These are phyloP conservation scores for Montipora capitata DNA, from an alignment of 92 coral and sea anemone species.

Conservation along the genomic window DNA sequence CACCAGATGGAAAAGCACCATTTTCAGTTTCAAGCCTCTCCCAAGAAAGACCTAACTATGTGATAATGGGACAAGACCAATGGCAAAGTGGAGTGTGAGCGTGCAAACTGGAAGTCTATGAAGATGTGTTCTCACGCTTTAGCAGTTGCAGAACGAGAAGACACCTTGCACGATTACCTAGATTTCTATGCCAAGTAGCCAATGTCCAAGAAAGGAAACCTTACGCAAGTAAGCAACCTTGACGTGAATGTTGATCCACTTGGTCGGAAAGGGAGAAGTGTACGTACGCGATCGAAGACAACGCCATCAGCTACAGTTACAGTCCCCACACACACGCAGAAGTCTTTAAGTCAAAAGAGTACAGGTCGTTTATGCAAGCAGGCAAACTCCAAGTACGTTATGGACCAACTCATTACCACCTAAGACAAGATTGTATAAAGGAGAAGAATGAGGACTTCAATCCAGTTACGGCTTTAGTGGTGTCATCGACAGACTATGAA, in stretches of 20 bases:
- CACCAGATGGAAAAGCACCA: not conserved
- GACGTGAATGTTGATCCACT: not conserved
- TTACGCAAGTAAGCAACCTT: not conserved
- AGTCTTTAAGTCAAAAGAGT: constrained; percentile 23
- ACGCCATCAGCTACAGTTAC: constrained; percentile 1
- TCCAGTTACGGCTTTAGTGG: not conserved
- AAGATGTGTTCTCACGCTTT: constrained; percentile 32
- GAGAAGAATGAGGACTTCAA: constrained; percentile 24
- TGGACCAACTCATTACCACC: constrained; percentile 46
- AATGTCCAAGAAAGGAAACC: not conserved
- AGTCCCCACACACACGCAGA: not conserved
- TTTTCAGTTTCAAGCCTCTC: constrained; percentile 55
- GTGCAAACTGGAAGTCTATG: constrained; percentile 27
- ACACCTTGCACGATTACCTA: not conserved
- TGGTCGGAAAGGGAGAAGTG: not conserved
- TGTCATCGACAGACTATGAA: no score
- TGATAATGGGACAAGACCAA: not conserved
- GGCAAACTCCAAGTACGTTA: constrained; percentile 48
- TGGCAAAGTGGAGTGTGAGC: constrained; percentile 49
- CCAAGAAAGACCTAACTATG: constrained; percentile 27
- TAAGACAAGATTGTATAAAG: not conserved
- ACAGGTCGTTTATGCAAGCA: constrained; percentile 33
- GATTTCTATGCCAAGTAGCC: not conserved
- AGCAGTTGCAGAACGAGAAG: not conserved
- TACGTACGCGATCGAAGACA: not conserved